Conservation (phyloP, 2,797 vertebrate genomes). For the Phalanger gymnotis region DNA sequence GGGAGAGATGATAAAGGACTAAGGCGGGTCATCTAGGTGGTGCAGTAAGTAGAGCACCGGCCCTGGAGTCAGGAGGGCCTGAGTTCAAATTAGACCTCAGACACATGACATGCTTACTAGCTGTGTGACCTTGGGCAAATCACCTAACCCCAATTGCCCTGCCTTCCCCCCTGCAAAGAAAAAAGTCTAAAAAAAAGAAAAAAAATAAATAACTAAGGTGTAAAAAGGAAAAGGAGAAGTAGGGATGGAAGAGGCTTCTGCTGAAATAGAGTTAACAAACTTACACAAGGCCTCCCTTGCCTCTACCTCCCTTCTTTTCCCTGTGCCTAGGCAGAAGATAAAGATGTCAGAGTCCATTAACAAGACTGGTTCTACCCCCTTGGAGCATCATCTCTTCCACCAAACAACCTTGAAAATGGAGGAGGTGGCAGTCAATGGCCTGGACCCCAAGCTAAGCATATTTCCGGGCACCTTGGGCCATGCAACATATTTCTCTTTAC, state of each 20-base stretch:
- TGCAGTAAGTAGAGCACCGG: no score
- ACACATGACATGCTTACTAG: no score
- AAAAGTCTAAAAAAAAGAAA: no score
- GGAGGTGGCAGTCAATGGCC: neutral
- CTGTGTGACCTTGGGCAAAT: no score
- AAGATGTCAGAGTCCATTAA: neutral
- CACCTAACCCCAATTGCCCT: no score
- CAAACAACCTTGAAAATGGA: neutral
- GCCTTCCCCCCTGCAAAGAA: no score
- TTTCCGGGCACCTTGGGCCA: neutral
- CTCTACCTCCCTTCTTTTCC: no score
- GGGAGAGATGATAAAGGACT: neutral
- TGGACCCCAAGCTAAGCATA: neutral
- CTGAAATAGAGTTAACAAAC: neutral
- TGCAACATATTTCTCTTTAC: neutral
- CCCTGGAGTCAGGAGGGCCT: no score
- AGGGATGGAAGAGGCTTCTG: neutral
- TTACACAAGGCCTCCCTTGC: neutral
- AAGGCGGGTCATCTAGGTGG: no score
- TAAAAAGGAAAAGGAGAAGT: neutral
- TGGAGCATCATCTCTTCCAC: neutral
- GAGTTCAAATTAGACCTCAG: no score
- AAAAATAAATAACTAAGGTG: no score
- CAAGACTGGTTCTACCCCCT: neutral
- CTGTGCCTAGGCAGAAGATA: neutral